Percentiles rank a stretch among this genome's conserved stretches.
These are phyloP conservation scores for Meriones unguiculatus DNA, from an alignment of 2,113 vertebrate genomes.

Conservation along the genomic window DNA sequence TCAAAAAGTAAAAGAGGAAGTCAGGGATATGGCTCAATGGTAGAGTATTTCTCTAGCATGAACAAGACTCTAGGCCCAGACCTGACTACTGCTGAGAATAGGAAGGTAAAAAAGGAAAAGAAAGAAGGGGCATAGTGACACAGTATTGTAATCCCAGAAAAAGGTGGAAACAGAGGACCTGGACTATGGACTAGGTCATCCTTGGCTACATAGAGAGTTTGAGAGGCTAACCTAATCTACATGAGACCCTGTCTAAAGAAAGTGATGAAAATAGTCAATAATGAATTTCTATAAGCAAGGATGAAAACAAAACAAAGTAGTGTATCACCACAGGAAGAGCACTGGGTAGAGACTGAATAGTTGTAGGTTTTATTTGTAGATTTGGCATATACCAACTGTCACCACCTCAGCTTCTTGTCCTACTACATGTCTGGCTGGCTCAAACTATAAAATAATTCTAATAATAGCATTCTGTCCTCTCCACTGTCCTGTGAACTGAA, in stretches of 20 bases:
- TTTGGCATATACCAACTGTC: neutral
- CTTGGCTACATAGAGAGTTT: neutral
- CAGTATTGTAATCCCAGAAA: neutral
- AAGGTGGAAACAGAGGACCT: neutral
- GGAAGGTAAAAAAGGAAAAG: no score
- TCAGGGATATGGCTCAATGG: neutral
- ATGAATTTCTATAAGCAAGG: conserved; percentile 41
- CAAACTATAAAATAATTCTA: conserved; percentile 11
- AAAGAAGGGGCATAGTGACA: no score
- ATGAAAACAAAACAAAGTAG: neutral
- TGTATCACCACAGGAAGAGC: neutral
- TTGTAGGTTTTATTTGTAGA: neutral
- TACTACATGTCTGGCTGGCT: neutral
- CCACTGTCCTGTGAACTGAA: neutral
- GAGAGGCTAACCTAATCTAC: neutral
- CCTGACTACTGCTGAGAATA: neutral
- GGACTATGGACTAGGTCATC: neutral
- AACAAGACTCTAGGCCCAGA: neutral
- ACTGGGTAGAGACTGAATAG: neutral
- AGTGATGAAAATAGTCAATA: neutral
- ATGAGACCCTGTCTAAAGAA: neutral
- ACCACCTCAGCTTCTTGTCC: neutral
- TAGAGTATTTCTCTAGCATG: neutral
- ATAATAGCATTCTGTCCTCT: neutral
- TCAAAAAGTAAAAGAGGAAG: neutral